These are phyloP conservation scores for Thaumatotibia leucotreta DNA, from an alignment of 1,140 invertebrate species.

Conservation along the genomic window DNA sequence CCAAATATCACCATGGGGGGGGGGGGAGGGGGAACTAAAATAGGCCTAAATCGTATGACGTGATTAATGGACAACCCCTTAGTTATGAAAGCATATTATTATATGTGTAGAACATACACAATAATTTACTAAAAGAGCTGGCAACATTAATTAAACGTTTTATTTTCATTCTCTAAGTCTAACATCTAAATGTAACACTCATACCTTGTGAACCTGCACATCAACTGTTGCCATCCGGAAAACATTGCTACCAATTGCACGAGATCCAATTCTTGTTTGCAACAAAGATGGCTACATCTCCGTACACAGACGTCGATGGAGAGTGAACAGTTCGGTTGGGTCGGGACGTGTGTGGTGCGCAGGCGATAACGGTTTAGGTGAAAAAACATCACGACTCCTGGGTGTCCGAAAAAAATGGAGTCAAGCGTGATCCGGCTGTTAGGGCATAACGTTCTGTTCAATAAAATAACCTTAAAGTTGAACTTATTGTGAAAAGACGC, in stretches of 20 bases:
- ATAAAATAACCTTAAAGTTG: neutral
- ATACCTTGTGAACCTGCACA: too few species aligned
- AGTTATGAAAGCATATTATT: too few species aligned
- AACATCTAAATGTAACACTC: too few species aligned
- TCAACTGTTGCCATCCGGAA: neutral
- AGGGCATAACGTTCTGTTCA: neutral
- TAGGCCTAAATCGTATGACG: too few species aligned
- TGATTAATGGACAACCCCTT: too few species aligned
- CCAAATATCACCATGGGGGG: too few species aligned
- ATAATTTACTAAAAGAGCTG: too few species aligned
- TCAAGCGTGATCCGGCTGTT: neutral
- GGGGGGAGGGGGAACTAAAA: too few species aligned
- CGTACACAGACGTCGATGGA: neutral
- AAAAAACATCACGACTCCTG: constrained; percentile 9
- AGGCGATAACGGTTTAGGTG: neutral
- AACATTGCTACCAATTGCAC: neutral
- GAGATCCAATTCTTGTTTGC: neutral
- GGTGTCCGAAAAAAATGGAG: neutral
- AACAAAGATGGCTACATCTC: neutral
- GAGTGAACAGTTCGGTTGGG: neutral
- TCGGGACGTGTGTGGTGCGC: neutral
- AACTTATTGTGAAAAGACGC: too few species aligned
- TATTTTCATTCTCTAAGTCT: too few species aligned
- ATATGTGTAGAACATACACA: too few species aligned
- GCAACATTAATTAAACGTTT: too few species aligned